A percentile compares a stretch with the other conserved stretches of the same genome.
These are phyloP conservation scores for Labeo catla DNA, from an alignment of 2,113 vertebrate species.

Conservation along the genomic window DNA sequence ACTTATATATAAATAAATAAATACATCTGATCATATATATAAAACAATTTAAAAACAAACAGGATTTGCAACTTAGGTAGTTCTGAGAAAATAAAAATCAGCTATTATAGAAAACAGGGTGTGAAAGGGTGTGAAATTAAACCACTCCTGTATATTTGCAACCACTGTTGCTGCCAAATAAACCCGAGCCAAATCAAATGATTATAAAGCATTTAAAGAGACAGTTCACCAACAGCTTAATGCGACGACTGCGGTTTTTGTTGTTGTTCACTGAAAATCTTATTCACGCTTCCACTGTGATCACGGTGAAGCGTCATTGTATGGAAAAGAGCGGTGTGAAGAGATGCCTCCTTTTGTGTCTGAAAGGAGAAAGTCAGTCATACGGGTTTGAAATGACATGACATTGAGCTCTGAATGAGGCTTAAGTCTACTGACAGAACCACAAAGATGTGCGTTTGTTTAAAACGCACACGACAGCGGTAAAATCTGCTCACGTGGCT, in stretches of 20 bases:
- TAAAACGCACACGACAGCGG: neutral
- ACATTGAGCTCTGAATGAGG: neutral
- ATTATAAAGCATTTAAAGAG: neutral
- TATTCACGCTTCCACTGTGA: neutral
- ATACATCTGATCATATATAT: neutral
- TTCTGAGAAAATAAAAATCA: neutral
- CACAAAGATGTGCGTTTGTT: neutral
- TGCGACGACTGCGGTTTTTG: neutral
- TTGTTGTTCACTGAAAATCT: neutral
- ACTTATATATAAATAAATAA: neutral
- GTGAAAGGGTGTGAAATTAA: slow-evolving; percentile 4
- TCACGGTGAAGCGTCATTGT: neutral
- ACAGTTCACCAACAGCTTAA: neutral
- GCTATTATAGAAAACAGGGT: neutral
- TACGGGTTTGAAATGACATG: neutral
- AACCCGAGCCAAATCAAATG: neutral
- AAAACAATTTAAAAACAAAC: neutral
- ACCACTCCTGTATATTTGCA: slow-evolving; percentile 2
- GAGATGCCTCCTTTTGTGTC: neutral
- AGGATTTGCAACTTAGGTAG: neutral
- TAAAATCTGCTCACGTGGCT: neutral
- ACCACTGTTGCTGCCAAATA: neutral
- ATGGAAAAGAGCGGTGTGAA: neutral
- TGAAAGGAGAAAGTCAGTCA: neutral
- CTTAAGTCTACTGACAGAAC: neutral